Base-by-base conservation (phyloP, 1,140 invertebrate species). In the Cydia splendana region DNA sequence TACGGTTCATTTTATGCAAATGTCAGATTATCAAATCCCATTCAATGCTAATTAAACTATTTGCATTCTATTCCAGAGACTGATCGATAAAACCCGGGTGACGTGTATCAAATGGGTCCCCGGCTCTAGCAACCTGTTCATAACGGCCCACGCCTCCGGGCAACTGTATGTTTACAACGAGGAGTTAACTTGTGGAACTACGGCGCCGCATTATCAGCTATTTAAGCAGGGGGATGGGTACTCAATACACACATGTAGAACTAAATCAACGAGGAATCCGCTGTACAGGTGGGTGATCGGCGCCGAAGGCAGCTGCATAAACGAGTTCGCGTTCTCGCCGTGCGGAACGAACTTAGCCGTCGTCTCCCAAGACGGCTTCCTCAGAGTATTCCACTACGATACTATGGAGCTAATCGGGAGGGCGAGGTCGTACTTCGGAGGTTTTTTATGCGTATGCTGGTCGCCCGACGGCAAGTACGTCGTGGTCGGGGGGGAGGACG, bases 21-120 rank as follows among this genome's bases (percentile, higher is more conserved):
- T 62, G 57, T 2, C 57, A 62, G 48, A 51, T 62, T 10, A 62
- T 62, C 57, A 24, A n/a, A n/a, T 18, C 9, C 57, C 34, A 38
- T 67, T 67, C 67, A 38, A 38, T 71, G n/a, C 67, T 71, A 71
- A 71, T 71, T 34, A 45, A 38, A 18, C 67, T 74, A 75, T 76
- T 53, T 78, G 34, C 71, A 89, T 84, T 82, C 83, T 85, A 86
- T 94, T 96, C 87, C 95, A 99, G 97, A 96, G 98, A 92, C 93
- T 99, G 85, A 99, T 99, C 89, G 99, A 99, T 91, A 99, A 99
- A 94, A 98, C 97, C 75, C 97, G 98, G 94, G 99, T 99, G 80
- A 99, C 99, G n/a, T 99, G 99, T 93, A 96, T 99, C 85, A 96
- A 97, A 87, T 99, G 99, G 99, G 95, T 99, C 77, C 99, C 99